phyloP scores from a whole-genome alignment of 2,797 vertebrate species.

The Cyclura pinguis region DNA sequence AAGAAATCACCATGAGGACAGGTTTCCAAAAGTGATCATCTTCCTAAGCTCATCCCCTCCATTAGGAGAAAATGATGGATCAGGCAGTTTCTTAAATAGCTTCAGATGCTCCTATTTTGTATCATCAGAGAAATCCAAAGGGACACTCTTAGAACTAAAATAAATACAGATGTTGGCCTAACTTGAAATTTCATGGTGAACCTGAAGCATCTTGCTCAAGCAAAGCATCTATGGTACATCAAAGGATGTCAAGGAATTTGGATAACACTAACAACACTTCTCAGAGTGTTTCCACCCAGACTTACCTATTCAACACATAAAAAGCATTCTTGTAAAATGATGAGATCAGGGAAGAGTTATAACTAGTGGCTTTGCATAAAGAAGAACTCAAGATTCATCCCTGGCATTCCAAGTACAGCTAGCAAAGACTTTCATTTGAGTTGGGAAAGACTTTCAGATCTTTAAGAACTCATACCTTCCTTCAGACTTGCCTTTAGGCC shows the following conservation, averaged over 20 bases:
- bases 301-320: no score
- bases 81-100: not conserved
- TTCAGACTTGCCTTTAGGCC: not conserved
- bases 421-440: not conserved
- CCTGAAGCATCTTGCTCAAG: not conserved
- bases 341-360: no score
- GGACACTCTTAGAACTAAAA: not conserved
- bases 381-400: no score
- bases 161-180: not conserved
- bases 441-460: not conserved
- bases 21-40: not conserved
- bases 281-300: not conserved
- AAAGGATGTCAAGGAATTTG: not conserved
- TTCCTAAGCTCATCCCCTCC: not conserved
- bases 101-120: not conserved
- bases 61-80: not conserved
- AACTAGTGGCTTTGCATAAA: no score
- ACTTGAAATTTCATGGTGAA: not conserved
- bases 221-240: not conserved
- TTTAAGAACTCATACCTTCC: not conserved
- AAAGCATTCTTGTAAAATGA: not conserved
- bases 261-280: not conserved
- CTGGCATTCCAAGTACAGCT: no score
- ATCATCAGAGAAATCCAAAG: not conserved
- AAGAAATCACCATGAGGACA: not conserved